Base-by-base conservation (phyloP, 1,140 invertebrate genomes). In the Papilio polyxenes region DNA sequence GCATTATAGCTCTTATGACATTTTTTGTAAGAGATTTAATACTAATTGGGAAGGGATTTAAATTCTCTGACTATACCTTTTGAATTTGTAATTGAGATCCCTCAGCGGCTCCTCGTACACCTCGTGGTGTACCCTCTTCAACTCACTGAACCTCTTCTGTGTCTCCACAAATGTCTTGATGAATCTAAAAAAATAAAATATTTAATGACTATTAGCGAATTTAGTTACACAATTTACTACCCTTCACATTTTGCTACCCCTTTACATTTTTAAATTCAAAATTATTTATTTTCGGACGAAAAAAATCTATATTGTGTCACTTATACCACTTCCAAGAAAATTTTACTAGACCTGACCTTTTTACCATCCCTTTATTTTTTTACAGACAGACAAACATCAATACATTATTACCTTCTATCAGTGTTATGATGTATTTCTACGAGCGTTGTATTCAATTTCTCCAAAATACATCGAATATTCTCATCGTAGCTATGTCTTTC, bases 381-480 rank as follows among this genome's bases (percentile, higher is more conserved):
- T n/a, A n/a, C n/a, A n/a, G n/a, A n/a, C n/a, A n/a, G n/a, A n/a
- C n/a, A n/a, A n/a, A n/a, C n/a, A n/a, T n/a, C n/a, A n/a, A n/a
- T n/a, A n/a, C 17, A 56, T 51, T 84, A 86, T 82, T 83, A 92
- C 91, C 85, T 87, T 82, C 84, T 88, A 65, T 84, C 89, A 3
- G 91, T 92, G 13, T 84, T 85, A 48, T 88, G 84, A 72, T 92
- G 84, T 65, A 91, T 91, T 74, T 92, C 90, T 5, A 80, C 72
- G 0, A 91, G 81, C 0, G 89, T 90, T 0, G 89, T 92, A 20
- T 91, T 87, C 62, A 92, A 23, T 75, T 88, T 91, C 74, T 92
- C 90, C 65, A 89, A 51, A 13, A 92, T 81, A 77, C 84, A 83
- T 7, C 86, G 84, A 5, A 90, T 51, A 17, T 48, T 83, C 7